Evolutionary conservation across 2,113 vertebrate species (phyloP).

Genomic region (Stigmatopora argus): DNA sequence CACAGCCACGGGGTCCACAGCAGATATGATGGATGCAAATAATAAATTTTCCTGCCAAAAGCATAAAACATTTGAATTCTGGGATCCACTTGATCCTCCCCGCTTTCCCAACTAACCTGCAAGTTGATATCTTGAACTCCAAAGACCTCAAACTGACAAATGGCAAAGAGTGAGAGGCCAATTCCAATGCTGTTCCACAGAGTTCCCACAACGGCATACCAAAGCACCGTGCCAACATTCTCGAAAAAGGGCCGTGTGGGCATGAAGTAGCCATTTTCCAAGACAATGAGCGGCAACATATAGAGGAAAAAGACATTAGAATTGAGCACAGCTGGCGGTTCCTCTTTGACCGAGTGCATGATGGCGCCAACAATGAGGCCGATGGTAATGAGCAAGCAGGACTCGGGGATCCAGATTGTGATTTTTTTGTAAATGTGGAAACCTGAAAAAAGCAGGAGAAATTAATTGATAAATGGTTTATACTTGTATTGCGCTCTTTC

Average conservation of each 20-base stretch:
- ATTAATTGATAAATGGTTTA: background rate
- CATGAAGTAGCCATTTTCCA: conserved; percentile 91
- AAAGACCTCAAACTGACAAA: conserved; percentile 86
- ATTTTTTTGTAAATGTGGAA: conserved; percentile 91
- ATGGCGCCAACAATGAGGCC: conserved; percentile 88
- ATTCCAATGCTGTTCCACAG: conserved; percentile 91
- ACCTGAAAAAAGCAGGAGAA: conserved; percentile 58
- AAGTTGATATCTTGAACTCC: conserved; percentile 84
- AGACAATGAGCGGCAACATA: conserved; percentile 86
- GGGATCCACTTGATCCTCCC: background rate
- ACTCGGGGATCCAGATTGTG: conserved; percentile 88
- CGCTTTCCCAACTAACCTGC: conserved; percentile 40
- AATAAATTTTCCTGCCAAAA: conserved; percentile 79
- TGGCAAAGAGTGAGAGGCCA: conserved; percentile 81
- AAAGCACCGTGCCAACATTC: conserved; percentile 88
- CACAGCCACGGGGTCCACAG: conserved; percentile 88
- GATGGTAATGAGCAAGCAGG: conserved; percentile 87
- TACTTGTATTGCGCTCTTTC: too few relatives aligned
- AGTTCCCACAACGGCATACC: conserved; percentile 87
- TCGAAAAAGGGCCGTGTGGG: conserved; percentile 88
- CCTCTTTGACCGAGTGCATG: conserved; percentile 84
- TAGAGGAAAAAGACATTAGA: conserved; percentile 90
- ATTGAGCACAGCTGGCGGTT: conserved; percentile 83
- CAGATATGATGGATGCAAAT: conserved; percentile 86
- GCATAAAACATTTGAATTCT: background rate